These are phyloP conservation scores for Pipra filicauda DNA, from an alignment of 2,113 vertebrate species.

Conservation along the genomic window DNA sequence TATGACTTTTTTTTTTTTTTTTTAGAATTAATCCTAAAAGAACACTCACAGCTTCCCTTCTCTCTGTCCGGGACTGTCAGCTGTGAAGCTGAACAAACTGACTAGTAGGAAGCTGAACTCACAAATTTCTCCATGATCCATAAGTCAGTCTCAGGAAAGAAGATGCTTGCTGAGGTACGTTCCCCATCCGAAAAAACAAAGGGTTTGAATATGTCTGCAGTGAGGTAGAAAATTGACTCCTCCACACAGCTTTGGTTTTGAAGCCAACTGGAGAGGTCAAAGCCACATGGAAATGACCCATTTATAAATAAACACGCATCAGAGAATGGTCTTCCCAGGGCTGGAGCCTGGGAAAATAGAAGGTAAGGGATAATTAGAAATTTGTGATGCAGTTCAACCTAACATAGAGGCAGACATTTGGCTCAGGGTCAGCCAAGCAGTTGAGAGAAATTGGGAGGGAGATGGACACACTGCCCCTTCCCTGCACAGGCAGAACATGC, in stretches of 20 bases:
- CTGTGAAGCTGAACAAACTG: background rate
- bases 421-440: background rate
- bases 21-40: background rate
- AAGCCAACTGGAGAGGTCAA: background rate
- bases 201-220: background rate
- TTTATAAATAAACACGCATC: background rate
- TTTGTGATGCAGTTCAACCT: background rate
- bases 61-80: background rate
- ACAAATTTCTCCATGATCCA: background rate
- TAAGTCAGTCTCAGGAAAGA: background rate
- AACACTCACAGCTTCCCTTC: background rate
- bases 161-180: background rate
- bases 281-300: background rate
- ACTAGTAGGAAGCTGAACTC: background rate
- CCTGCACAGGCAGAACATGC: fast-evolving
- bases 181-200: background rate
- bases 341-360: background rate
- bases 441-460: background rate
- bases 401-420: background rate
- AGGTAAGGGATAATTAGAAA: background rate
- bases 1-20: background rate
- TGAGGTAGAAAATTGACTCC: background rate
- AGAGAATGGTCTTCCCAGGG: background rate
- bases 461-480: background rate
- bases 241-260: background rate